These are phyloP conservation scores for Neodon shergylaensis DNA, from an alignment of 2,113 vertebrate genomes.

Conservation along the genomic window DNA sequence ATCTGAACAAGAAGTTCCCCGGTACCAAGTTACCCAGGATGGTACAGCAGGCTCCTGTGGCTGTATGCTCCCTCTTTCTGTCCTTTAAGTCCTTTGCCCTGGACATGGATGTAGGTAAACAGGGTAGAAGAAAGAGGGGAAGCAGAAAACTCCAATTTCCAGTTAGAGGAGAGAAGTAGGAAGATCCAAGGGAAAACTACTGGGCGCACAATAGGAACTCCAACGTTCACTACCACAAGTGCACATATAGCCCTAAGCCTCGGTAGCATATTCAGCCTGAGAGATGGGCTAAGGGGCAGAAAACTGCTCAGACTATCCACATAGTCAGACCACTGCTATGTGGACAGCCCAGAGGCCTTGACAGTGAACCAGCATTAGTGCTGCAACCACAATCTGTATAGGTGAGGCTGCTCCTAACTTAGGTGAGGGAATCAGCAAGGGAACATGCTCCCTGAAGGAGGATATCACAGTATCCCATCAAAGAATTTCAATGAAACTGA, in stretches of 20 bases:
- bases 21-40: neutral
- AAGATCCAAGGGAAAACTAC: neutral
- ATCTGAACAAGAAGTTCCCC: neutral
- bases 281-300: neutral
- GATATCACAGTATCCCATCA: neutral
- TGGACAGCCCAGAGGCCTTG: neutral
- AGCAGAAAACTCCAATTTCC: neutral
- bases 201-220: neutral
- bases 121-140: neutral
- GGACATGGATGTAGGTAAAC: neutral
- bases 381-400: neutral
- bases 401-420: neutral
- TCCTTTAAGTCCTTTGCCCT: neutral
- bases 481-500: neutral
- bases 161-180: neutral
- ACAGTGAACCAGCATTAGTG: neutral
- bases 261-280: neutral
- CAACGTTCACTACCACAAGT: neutral
- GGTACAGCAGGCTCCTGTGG: neutral
- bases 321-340: rapidly evolving
- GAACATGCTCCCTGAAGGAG: neutral
- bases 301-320: too few relatives aligned
- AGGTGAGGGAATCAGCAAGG: neutral
- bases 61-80: neutral
- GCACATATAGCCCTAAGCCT: neutral